Evolutionary conservation across 2,888 invertebrate species (phyloP).

Genomic region (Sthenelais limicola): DNA sequence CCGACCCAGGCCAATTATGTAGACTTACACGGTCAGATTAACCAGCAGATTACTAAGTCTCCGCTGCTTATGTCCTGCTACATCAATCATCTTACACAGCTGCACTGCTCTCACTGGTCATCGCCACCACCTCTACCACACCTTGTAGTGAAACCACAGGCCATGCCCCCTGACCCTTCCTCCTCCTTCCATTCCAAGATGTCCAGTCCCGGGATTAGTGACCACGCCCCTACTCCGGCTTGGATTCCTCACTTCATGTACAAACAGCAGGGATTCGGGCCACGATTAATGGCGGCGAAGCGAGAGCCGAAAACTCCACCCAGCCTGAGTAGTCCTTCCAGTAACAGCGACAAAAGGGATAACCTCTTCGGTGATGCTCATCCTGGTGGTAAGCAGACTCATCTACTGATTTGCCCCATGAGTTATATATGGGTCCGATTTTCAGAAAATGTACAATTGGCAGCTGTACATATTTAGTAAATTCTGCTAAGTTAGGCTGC

Average conservation of each 20-base stretch:
- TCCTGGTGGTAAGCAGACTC: too few relatives aligned
- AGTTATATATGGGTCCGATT: too few relatives aligned
- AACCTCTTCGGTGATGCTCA: neutral
- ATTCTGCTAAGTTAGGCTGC: too few relatives aligned
- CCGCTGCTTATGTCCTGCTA: slow-evolving; percentile 96
- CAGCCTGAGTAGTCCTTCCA: slow-evolving; percentile 76
- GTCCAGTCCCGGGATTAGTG: slow-evolving; percentile 23
- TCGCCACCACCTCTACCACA: slow-evolving; percentile 61
- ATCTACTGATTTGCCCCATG: too few relatives aligned
- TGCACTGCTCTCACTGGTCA: slow-evolving; percentile 71
- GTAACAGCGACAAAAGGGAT: slow-evolving; percentile 20
- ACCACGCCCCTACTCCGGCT: slow-evolving; percentile 35
- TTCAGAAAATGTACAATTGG: too few relatives aligned
- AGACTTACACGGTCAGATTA: slow-evolving; percentile 94
- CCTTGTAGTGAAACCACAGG: slow-evolving; percentile 12
- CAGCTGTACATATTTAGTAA: too few relatives aligned
- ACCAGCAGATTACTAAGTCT: slow-evolving; percentile 92
- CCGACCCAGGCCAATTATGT: slow-evolving; percentile 73
- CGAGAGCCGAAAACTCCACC: slow-evolving; percentile 73
- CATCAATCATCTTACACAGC: slow-evolving; percentile 90
- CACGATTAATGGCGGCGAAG: slow-evolving; percentile 77
- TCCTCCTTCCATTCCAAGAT: slow-evolving; percentile 35
- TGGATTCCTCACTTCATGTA: slow-evolving; percentile 83
- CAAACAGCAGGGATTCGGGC: slow-evolving; percentile 79
- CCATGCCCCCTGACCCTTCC: neutral